Evolutionary conservation across 2,113 vertebrate genomes (phyloP), one percentile per base, ranked within the genome.

Genomic region (Carassius auratus): DNA sequence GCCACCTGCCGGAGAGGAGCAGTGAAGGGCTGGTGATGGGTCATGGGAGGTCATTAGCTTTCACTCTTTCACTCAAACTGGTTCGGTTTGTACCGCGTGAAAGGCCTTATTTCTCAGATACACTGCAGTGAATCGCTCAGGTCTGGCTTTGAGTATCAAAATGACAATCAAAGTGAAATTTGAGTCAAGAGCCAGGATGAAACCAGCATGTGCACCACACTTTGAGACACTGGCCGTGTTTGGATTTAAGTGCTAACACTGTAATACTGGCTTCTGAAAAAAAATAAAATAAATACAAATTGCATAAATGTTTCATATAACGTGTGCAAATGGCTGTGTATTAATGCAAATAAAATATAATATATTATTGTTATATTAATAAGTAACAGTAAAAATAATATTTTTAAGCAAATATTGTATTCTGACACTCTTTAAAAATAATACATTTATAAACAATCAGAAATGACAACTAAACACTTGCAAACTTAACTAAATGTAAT

Each of bases 81-180:
- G 69, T 71, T 74, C 15, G 1, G 45, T 52, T 52, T 26, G 14
- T 48, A 42, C 55, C 12, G 7, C 57, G 15, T 62, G 52, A 71
- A 42, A 30, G 52, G 68, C 13, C 82, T 75, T 61, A 3, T 23
- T 7, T n/a, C 21, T 73, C 19, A 6, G 68, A 71, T 38, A 10
- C 68, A 48, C 45, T 9, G 36, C 14, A 4, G 36, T 71, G 68
- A 17, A 19, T 36, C 26, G 12, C 13, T 9, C 48, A 26, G 15
- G 13, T 55, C 48, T 52, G 26, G 21, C 26, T 12, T 55, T 26
- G 15, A 0, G 12, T 83, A 59, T 74, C 74, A 26, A 83, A 83
- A 73, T 83, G 52, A 61, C 48, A 73, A 68, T 83, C 81, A 83
- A 74, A 74, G 68, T 74, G 81, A 83, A 83, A 83, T 42, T 6